Conservation (phyloP, 2,888 invertebrate species). For the Philopedon plagiatum region DNA sequence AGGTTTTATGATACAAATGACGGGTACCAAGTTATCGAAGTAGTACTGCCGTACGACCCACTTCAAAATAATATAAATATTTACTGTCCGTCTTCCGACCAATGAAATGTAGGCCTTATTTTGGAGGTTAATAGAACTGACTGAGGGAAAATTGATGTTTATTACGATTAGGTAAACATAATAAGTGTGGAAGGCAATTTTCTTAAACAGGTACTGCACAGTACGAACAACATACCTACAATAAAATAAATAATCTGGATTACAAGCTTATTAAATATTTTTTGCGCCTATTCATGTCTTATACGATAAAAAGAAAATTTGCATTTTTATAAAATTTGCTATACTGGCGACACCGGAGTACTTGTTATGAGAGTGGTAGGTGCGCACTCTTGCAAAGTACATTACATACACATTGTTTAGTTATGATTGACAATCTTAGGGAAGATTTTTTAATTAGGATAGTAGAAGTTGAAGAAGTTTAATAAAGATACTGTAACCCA, state of each 20-base stretch:
- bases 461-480: background rate
- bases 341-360: no score
- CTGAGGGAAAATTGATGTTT: slow-evolving; percentile 40
- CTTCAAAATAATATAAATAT: background rate
- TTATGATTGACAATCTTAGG: background rate
- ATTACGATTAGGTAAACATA: slow-evolving; percentile 24
- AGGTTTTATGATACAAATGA: background rate
- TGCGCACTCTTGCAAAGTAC: background rate
- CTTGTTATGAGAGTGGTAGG: no score
- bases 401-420: background rate
- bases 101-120: no score
- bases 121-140: background rate
- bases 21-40: slow-evolving; percentile 17
- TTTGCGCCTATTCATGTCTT: no score
- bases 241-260: no score
- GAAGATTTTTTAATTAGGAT: background rate
- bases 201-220: background rate
- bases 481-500: background rate
- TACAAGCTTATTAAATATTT: no score
- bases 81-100: no score
- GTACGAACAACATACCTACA: no score
- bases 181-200: background rate
- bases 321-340: no score
- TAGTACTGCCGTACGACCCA: background rate
- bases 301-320: no score